Percentiles rank a stretch among this genome's conserved stretches.
Evolutionary conservation across 2,888 invertebrate species (phyloP).

Genomic region (Andrena camellia): DNA sequence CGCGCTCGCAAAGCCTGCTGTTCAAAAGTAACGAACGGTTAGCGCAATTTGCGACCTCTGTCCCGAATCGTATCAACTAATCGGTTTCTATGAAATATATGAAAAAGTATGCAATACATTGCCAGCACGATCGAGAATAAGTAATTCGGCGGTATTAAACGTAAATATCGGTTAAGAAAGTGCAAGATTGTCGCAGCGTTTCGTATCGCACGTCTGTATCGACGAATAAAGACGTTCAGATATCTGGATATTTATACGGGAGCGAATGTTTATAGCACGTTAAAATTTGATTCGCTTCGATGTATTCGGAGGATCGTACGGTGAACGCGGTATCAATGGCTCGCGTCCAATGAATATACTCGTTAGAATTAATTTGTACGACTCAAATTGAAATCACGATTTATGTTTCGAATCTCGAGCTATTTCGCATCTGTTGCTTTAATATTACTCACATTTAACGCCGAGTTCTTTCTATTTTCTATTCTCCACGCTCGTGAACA

Average conservation of each 20-base stretch:
- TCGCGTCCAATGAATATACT: neutral
- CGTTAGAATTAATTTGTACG: neutral
- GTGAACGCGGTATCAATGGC: neutral
- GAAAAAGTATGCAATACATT: constrained; percentile 25
- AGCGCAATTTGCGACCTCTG: constrained; percentile 24
- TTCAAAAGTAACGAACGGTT: constrained; percentile 8
- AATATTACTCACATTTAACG: constrained; percentile 10
- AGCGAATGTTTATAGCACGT: constrained; percentile 10
- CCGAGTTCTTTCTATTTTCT: constrained; percentile 8
- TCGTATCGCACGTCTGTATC: constrained; percentile 9
- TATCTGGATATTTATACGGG: neutral
- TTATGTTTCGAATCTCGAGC: constrained; percentile 7
- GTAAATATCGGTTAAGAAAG: constrained; percentile 30
- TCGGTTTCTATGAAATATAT: constrained; percentile 17
- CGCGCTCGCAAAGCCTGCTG: constrained; percentile 39
- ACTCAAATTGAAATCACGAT: constrained; percentile 11
- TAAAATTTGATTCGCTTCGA: constrained; percentile 14
- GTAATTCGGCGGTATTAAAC: constrained; percentile 18
- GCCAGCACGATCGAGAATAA: constrained; percentile 6
- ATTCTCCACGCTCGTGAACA: neutral
- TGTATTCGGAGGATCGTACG: constrained; percentile 13
- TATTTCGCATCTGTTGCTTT: constrained; percentile 16
- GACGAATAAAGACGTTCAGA: neutral
- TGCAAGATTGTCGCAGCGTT: constrained; percentile 17
- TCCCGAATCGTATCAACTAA: constrained; percentile 38